Conservation (phyloP, 2,888 invertebrate species). For the Hermodice carunculata region DNA sequence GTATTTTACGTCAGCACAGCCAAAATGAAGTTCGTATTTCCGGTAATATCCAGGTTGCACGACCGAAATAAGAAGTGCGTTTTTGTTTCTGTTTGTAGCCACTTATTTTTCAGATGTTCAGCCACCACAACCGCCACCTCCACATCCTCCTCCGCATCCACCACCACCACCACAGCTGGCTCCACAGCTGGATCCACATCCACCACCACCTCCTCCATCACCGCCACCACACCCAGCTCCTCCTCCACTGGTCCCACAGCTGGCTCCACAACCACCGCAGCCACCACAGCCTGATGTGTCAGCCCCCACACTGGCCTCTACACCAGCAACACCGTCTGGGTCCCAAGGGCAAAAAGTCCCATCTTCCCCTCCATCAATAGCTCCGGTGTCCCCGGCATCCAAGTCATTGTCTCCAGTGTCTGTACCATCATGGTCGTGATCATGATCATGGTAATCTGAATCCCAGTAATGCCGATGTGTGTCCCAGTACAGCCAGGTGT, state of each 20-base stretch:
- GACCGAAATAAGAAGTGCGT: no score
- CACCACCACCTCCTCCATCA: not conserved
- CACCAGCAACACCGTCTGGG: slow-evolving; percentile 4
- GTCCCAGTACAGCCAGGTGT: slow-evolving; percentile 12
- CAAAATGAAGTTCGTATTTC: no score
- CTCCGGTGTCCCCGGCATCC: not conserved
- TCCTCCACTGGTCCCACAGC: slow-evolving; percentile 1
- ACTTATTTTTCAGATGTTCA: no score
- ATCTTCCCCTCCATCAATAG: no score
- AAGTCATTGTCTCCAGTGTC: not conserved
- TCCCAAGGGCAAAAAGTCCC: slow-evolving; percentile 11
- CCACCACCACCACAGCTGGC: slow-evolving; percentile 1
- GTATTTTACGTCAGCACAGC: no score
- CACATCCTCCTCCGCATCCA: not conserved
- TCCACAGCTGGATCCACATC: not conserved
- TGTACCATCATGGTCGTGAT: not conserved
- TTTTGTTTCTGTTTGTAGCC: no score
- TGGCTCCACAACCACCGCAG: not conserved
- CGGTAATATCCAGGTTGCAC: no score
- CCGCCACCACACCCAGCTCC: not conserved
- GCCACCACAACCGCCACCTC: slow-evolving; percentile 1
- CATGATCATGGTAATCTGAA: not conserved
- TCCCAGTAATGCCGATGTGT: no score
- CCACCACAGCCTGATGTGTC: not conserved
- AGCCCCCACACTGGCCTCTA: not conserved